Base-by-base conservation (phyloP, 1,140 invertebrate species). In the Drosophila repletoides region DNA sequence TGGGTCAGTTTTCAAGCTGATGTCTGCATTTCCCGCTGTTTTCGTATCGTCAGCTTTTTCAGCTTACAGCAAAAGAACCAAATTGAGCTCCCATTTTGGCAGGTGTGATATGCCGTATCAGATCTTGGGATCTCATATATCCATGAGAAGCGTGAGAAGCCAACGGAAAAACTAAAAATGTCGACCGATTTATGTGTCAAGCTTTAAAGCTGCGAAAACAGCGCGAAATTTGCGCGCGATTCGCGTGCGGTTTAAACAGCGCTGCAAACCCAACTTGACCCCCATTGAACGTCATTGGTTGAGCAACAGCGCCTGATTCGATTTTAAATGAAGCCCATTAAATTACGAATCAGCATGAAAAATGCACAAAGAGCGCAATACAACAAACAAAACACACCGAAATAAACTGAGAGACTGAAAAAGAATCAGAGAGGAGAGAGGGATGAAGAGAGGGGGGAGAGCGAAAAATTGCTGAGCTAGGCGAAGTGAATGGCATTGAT, bases 321-420 rank as follows among this genome's bases (percentile, higher is more conserved):
- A 69, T 60, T 77, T 71, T 56, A 65, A 74, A 60, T 31, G 48
- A 61, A 53, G 49, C 59, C 52, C 64, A 69, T 79, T 77, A 69
- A 77, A 59, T 72, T 53, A 64, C 68, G 48, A 74, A 70, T 55
- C 63, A 53, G 46, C 65, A 79, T 45, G 21, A 66, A 70, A 69
- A 49, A 51, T 49, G 22, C 34, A 68, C 36, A 65, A 58, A 34
- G 7, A 19, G 36, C 22, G 12, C 17, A 41, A 41, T 28, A 10
- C 3, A n/a, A 64, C 15, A 59, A 41, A 63, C 21, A 46, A 29
- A 4, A 19, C 29, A 17, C 6, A 5, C 9, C 14, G 26, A 51
- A 5, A 19, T 9, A 17, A 19, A 43, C 6, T 46, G 26, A 14
- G 45, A 9, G 5, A 29, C 0, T 7, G 6, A 19, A 12, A 0